A percentile compares a stretch with the other conserved stretches of the same genome.
These are phyloP conservation scores for Pteronotus mesoamericanus DNA, from an alignment of 2,797 vertebrate species.

Conservation along the genomic window DNA sequence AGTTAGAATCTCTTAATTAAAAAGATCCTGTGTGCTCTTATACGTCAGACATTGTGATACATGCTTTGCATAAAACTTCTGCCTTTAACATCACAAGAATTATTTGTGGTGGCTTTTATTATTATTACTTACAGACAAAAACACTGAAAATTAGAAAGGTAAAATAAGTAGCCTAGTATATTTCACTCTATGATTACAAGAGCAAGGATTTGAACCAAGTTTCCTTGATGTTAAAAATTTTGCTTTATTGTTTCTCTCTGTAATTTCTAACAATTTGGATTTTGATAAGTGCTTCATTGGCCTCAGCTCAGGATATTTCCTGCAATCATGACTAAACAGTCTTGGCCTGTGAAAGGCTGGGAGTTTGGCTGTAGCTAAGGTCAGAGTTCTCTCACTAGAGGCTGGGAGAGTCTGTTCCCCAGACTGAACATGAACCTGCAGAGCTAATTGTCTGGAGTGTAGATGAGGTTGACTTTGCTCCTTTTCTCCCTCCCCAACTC, in stretches of 20 bases:
- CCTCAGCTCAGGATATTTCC: neutral
- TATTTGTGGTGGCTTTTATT: neutral
- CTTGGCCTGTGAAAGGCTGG: neutral
- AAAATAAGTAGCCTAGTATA: neutral
- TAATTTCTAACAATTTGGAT: neutral
- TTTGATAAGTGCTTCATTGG: neutral
- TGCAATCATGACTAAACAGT: neutral
- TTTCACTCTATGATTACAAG: neutral
- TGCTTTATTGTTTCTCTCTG: neutral
- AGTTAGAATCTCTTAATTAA: neutral
- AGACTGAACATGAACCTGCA: neutral
- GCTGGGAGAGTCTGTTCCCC: neutral
- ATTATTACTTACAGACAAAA: neutral
- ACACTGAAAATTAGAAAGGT: neutral
- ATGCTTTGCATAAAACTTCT: neutral
- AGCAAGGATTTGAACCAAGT: neutral
- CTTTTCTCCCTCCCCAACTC: neutral
- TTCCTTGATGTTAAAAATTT: neutral
- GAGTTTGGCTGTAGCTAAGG: neutral
- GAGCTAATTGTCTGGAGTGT: neutral
- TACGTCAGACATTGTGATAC: neutral
- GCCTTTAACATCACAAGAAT: neutral
- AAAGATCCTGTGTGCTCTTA: neutral
- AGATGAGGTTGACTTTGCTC: neutral
- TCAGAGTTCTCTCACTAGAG: neutral